phyloP scores from a whole-genome alignment of 2,797 vertebrate genomes.

The Xerus rutilus region DNA sequence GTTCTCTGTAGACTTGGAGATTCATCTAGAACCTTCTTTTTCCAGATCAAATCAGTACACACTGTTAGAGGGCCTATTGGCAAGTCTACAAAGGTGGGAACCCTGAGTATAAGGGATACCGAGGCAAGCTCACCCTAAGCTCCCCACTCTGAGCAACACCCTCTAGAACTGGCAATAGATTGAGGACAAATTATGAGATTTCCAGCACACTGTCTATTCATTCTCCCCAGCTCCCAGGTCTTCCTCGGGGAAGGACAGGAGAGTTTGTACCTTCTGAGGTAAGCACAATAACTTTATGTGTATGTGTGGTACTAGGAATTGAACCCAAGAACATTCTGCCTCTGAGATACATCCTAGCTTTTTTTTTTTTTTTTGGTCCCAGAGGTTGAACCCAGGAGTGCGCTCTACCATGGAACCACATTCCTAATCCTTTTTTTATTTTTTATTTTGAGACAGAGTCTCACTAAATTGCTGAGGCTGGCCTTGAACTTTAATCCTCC shows the following conservation, averaged over 20 bases:
- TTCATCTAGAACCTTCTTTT: background rate
- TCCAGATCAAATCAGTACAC: background rate
- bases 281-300: background rate
- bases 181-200: no score
- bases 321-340: no score
- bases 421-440: no score
- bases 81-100: background rate
- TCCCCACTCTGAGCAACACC: background rate
- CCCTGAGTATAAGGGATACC: background rate
- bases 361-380: no score
- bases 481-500: no score
- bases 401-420: no score
- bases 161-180: background rate
- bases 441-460: no score
- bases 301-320: no score
- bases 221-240: background rate
- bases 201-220: background rate
- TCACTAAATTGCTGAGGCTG: no score
- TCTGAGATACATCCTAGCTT: no score
- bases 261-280: background rate
- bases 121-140: background rate
- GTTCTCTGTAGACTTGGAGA: background rate
- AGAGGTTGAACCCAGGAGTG: no score
- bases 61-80: background rate
- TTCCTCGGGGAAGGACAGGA: background rate